These are phyloP conservation scores for Drosophila takahashii DNA, from an alignment of 1,140 invertebrate species.

Conservation along the genomic window DNA sequence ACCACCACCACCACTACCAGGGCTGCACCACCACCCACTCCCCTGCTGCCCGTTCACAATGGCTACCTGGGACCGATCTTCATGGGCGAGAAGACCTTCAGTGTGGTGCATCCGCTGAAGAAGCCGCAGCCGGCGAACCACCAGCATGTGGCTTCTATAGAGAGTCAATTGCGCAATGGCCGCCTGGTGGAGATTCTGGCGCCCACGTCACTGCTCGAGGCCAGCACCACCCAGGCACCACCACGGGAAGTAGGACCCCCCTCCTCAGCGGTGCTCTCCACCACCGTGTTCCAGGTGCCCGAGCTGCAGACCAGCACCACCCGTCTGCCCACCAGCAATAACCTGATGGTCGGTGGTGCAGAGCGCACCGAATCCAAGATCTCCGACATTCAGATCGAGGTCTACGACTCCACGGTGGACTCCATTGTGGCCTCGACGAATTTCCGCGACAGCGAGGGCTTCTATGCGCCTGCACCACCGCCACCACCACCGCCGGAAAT, in stretches of 20 bases:
- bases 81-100: conserved; percentile 75
- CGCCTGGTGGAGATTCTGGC: conserved; percentile 76
- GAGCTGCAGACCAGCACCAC: conserved; percentile 54
- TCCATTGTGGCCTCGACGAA: conserved; percentile 79
- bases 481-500: conserved; percentile 17
- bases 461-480: conserved; percentile 26
- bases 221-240: conserved; percentile 12
- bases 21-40: neutral
- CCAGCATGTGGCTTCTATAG: conserved; percentile 57
- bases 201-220: conserved; percentile 58
- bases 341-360: neutral
- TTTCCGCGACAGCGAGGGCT: conserved; percentile 70
- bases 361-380: conserved; percentile 76
- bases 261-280: conserved; percentile 53
- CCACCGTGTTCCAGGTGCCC: conserved; percentile 77
- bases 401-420: conserved; percentile 79
- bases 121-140: conserved; percentile 45
- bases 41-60: conserved; percentile 58
- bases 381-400: conserved; percentile 82
- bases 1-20: conserved; percentile 5
- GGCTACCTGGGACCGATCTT: conserved; percentile 80
- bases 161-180: conserved; percentile 59
- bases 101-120: conserved; percentile 60
- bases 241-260: neutral
- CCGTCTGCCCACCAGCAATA: conserved; percentile 30